A percentile compares a stretch with the other conserved stretches of the same genome.
These are phyloP conservation scores for Rhynchotus rufescens DNA, from an alignment of 2,797 vertebrate genomes.

Conservation along the genomic window DNA sequence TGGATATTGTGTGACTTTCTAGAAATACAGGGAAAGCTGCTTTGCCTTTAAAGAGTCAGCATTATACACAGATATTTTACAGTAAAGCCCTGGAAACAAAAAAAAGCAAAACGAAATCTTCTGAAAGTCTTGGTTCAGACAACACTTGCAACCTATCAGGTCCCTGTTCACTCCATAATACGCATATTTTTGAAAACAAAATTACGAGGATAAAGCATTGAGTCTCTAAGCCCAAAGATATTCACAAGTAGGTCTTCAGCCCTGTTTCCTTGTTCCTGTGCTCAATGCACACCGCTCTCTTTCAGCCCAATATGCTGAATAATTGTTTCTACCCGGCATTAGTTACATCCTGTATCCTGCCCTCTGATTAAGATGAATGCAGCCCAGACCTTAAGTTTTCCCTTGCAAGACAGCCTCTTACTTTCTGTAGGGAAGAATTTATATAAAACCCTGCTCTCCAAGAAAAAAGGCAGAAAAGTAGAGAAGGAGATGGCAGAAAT, in stretches of 20 bases:
- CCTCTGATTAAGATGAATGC: neutral
- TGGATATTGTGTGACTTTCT: neutral
- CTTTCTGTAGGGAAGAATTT: neutral
- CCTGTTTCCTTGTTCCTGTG: neutral
- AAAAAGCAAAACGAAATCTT: neutral
- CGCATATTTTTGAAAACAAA: neutral
- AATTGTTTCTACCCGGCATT: neutral
- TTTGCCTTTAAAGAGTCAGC: neutral
- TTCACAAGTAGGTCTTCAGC: neutral
- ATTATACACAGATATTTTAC: neutral
- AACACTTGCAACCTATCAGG: neutral
- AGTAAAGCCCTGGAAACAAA: neutral
- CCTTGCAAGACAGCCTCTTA: neutral
- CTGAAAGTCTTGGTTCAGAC: neutral
- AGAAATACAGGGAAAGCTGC: neutral
- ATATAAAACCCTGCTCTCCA: neutral
- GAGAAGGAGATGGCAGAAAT: neutral
- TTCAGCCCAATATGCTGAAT: neutral
- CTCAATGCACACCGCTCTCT: neutral
- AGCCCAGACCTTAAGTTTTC: neutral
- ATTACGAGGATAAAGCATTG: neutral
- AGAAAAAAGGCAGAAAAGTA: neutral
- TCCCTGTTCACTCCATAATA: neutral
- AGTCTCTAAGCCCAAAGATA: neutral
- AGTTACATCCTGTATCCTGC: neutral